These are phyloP conservation scores for Pelmatolapia mariae DNA, from an alignment of 2,113 vertebrate species.

Conservation along the genomic window DNA sequence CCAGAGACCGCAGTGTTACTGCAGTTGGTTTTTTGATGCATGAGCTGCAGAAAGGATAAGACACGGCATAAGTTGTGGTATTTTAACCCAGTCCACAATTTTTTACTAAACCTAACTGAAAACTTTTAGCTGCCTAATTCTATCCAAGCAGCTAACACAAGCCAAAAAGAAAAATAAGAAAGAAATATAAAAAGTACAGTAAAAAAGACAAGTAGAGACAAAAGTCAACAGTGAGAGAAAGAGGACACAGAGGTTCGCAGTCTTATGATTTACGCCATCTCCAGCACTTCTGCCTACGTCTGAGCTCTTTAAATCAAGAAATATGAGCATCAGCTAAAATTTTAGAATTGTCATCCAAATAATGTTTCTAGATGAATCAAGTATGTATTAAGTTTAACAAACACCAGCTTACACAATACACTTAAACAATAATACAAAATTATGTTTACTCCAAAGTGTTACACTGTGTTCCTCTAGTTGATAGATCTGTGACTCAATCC, in stretches of 20 bases:
- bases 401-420: not conserved
- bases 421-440: not conserved
- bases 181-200: not conserved
- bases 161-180: not conserved
- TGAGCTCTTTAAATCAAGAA: not conserved
- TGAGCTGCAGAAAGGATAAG: not conserved
- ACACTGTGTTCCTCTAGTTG: not conserved
- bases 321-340: not conserved
- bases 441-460: not conserved
- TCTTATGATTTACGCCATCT: slow-evolving; percentile 28
- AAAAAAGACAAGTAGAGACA: not conserved
- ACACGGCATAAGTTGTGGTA: not conserved
- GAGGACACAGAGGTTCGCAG: not conserved
- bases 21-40: not conserved
- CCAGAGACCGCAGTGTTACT: not conserved
- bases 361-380: not conserved
- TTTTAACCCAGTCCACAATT: not conserved
- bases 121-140: not conserved
- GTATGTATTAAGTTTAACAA: not conserved
- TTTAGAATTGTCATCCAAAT: fast-evolving
- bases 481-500: not conserved
- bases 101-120: not conserved
- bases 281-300: fast-evolving
- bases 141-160: not conserved
- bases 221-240: not conserved